phyloP scores from a whole-genome alignment of 2,113 vertebrate genomes.

The Saccopteryx bilineata region DNA sequence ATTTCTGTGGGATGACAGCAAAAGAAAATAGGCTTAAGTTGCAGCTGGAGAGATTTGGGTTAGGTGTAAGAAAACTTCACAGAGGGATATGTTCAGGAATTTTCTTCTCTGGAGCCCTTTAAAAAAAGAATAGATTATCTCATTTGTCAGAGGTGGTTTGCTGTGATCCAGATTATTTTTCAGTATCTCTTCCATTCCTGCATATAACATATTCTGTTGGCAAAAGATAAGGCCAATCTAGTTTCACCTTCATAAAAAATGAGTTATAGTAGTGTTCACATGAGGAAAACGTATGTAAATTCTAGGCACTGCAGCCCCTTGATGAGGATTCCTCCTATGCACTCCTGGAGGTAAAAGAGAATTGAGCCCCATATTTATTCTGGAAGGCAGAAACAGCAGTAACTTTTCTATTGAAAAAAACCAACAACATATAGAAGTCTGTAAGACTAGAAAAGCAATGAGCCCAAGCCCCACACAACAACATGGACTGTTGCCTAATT shows the following conservation, averaged over 20 bases:
- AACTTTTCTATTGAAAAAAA: slow-evolving; percentile 48
- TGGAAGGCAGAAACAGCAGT: slow-evolving; percentile 67
- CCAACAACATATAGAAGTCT: slow-evolving; percentile 50
- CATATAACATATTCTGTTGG: slow-evolving; percentile 36
- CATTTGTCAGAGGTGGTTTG: slow-evolving; percentile 68
- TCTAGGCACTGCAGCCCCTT: not conserved
- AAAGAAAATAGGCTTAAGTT: slow-evolving; percentile 55
- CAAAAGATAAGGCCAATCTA: slow-evolving; percentile 48
- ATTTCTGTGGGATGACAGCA: slow-evolving; percentile 48
- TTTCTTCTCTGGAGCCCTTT: slow-evolving; percentile 59
- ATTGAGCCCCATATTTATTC: slow-evolving; percentile 60
- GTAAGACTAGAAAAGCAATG: slow-evolving; percentile 58
- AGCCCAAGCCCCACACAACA: slow-evolving; percentile 67
- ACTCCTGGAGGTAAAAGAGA: slow-evolving; percentile 59
- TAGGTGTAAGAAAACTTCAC: slow-evolving; percentile 65
- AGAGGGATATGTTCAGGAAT: slow-evolving; percentile 53
- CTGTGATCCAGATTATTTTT: slow-evolving; percentile 62
- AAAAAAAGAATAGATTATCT: slow-evolving; percentile 65
- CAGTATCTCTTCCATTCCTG: slow-evolving; percentile 43
- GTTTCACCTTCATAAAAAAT: slow-evolving; percentile 39
- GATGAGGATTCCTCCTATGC: not conserved
- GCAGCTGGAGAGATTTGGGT: slow-evolving; percentile 57
- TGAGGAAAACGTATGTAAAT: slow-evolving; percentile 62
- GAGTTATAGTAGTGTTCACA: slow-evolving; percentile 42
- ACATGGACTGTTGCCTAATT: slow-evolving; percentile 77